A percentile compares a stretch with the other conserved stretches of the same genome.
phyloP scores from a whole-genome alignment of 2,888 invertebrate genomes.

The Cremastobaeus sp. region DNA sequence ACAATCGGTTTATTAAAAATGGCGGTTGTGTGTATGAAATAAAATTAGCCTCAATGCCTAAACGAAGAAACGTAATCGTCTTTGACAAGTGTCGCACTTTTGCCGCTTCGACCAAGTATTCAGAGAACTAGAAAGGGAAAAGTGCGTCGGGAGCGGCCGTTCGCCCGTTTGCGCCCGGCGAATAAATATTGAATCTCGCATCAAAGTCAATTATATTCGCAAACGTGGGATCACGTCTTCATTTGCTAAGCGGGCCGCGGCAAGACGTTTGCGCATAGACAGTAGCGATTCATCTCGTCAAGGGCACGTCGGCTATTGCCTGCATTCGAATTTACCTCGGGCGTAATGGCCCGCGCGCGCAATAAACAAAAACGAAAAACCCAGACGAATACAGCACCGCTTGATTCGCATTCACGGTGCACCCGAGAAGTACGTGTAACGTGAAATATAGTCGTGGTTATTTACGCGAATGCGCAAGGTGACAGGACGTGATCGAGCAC shows the following conservation, averaged over 20 bases:
- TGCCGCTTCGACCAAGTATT: constrained; percentile 6
- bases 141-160: background rate
- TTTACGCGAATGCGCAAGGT: constrained; percentile 62
- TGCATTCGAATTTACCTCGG: constrained; percentile 74
- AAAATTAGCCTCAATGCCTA: constrained; percentile 16
- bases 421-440: constrained; percentile 45
- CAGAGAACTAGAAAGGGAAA: background rate
- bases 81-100: constrained; percentile 16
- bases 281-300: constrained; percentile 75
- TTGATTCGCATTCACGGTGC: constrained; percentile 62
- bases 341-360: constrained; percentile 65
- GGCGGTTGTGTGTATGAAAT: constrained; percentile 10
- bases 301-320: constrained; percentile 72
- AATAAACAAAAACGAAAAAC: constrained; percentile 64
- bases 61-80: constrained; percentile 28
- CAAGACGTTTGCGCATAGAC: constrained; percentile 66
- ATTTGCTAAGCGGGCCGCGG: constrained; percentile 65
- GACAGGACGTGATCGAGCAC: constrained; percentile 62
- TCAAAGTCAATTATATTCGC: constrained; percentile 47
- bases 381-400: constrained; percentile 67
- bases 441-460: constrained; percentile 59
- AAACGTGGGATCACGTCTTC: constrained; percentile 57
- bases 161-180: background rate
- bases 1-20: background rate
- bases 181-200: constrained; percentile 39